phyloP scores from a whole-genome alignment of 1,140 invertebrate genomes.

The Aleiodes sp. region DNA sequence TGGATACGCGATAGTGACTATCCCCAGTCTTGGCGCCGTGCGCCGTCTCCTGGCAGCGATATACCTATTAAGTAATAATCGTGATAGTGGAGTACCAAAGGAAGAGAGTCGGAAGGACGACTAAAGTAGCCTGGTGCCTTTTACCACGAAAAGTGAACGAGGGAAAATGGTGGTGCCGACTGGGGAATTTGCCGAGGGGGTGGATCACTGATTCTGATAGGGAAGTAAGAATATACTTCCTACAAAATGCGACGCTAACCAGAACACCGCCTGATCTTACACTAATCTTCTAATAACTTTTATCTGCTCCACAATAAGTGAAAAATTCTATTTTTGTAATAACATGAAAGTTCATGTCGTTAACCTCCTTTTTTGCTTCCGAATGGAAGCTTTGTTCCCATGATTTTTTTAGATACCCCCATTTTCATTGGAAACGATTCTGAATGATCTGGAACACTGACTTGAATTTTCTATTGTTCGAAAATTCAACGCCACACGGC shows the following conservation, averaged over 20 bases:
- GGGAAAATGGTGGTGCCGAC: neutral
- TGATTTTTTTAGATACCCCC: no score
- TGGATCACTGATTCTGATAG: neutral
- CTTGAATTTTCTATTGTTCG: no score
- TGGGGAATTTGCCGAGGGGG: neutral
- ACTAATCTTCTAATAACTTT: slow-evolving; percentile 1
- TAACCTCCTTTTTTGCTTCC: no score
- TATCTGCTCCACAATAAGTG: neutral
- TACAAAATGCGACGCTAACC: neutral
- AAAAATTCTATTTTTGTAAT: no score
- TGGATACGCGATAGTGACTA: neutral
- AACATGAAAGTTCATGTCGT: no score
- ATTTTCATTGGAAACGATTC: no score
- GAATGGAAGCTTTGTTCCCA: no score
- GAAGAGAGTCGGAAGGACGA: neutral
- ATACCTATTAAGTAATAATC: slow-evolving; percentile 27
- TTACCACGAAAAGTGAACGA: neutral
- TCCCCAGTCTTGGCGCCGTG: neutral
- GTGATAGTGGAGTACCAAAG: slow-evolving; percentile 10
- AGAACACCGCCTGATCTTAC: slow-evolving; percentile 6
- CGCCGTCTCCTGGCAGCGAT: slow-evolving; percentile 5
- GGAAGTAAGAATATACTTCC: neutral
- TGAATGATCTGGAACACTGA: no score
- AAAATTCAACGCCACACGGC: no score
- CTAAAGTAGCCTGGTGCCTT: neutral